Conservation (phyloP, 2,113 vertebrate species). For the Melanostigma gelatinosum region DNA sequence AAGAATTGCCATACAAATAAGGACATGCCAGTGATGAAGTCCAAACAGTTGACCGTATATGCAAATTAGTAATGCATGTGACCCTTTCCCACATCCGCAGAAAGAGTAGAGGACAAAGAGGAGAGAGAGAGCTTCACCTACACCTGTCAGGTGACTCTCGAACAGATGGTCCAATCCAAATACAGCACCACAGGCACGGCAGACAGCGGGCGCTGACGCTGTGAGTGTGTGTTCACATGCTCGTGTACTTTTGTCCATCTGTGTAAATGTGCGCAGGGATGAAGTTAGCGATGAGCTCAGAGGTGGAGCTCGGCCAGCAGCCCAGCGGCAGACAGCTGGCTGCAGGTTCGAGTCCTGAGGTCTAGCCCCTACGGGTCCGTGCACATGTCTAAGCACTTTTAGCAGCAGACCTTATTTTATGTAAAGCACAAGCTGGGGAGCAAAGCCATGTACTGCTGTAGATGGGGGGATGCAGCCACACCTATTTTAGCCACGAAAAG, state of each 20-base stretch:
- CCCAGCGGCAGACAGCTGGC: constrained; percentile 73
- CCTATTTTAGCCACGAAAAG: not conserved
- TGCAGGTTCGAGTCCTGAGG: constrained; percentile 52
- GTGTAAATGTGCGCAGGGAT: constrained; percentile 19
- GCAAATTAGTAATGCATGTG: constrained; percentile 28
- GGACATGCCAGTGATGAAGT: not conserved
- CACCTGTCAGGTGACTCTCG: constrained; percentile 77
- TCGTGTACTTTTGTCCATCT: constrained; percentile 14
- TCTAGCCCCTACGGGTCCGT: constrained; percentile 21
- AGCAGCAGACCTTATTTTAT: constrained; percentile 35
- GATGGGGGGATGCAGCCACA: not conserved
- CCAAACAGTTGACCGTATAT: constrained; percentile 11
- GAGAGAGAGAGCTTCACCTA: constrained; percentile 48
- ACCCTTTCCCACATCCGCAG: not conserved
- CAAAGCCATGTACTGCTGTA: not conserved
- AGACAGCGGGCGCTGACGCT: constrained; percentile 47
- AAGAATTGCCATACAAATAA: not conserved
- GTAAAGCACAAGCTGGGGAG: constrained; percentile 8
- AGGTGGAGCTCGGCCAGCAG: constrained; percentile 62
- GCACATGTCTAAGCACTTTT: constrained; percentile 59
- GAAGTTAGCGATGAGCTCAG: constrained; percentile 64
- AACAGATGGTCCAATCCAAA: constrained; percentile 78
- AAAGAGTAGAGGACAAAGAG: constrained; percentile 55
- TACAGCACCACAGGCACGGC: constrained; percentile 54
- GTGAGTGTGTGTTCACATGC: constrained; percentile 42